A percentile compares a stretch with the other conserved stretches of the same genome.
Evolutionary conservation across 2,888 invertebrate genomes (phyloP).

Genomic region (Chironomus tentans): DNA sequence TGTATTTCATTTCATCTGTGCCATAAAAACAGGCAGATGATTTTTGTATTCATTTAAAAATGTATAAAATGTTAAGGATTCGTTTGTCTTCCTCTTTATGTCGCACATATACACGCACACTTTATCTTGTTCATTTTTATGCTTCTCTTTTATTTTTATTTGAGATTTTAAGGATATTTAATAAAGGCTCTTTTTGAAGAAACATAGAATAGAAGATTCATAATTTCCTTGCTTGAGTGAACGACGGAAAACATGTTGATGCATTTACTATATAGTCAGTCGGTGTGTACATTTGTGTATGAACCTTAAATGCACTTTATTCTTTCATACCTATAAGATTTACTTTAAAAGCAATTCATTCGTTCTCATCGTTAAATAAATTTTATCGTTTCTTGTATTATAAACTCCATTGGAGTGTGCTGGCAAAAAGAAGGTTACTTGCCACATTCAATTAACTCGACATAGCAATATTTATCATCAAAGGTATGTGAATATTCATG

Average conservation of each 20-base stretch:
- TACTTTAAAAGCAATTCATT: neutral
- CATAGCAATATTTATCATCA: constrained; percentile 3
- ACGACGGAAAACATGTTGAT: neutral
- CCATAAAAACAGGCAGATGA: constrained; percentile 15
- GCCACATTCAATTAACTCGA: constrained; percentile 20
- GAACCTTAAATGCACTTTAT: neutral
- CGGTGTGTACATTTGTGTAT: neutral
- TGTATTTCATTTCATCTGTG: constrained; percentile 11
- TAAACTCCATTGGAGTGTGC: too few species aligned
- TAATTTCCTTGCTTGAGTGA: neutral
- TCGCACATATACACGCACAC: neutral
- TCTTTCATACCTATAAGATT: neutral
- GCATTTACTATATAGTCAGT: neutral
- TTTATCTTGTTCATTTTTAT: too few species aligned
- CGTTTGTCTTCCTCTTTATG: neutral
- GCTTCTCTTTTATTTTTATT: too few species aligned
- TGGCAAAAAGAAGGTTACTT: neutral
- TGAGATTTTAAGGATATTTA: neutral
- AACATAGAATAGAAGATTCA: neutral
- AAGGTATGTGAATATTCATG: constrained; percentile 14
- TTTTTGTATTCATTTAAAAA: neutral
- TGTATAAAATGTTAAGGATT: neutral
- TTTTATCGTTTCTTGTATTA: neutral
- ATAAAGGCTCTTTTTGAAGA: neutral
- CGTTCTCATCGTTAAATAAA: constrained; percentile 1